Percentiles rank a stretch among this genome's conserved stretches.
Conservation (phyloP, 2,113 vertebrate genomes). For the Sitta europaea region DNA sequence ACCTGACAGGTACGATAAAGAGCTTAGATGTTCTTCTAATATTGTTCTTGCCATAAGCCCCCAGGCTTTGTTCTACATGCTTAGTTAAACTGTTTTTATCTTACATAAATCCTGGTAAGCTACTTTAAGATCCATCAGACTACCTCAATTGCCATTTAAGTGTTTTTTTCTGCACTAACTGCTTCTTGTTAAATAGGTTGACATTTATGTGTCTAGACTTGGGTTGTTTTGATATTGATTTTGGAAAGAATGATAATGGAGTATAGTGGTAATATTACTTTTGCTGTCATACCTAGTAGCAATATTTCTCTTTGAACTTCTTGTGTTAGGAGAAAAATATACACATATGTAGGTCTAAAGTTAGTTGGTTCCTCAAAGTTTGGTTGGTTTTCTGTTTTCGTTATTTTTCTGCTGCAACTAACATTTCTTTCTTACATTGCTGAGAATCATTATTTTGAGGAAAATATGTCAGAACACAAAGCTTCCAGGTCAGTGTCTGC, state of each 20-base stretch:
- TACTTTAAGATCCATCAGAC: constrained; percentile 84
- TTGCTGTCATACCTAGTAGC: constrained; percentile 39
- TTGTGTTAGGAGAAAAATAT: background rate
- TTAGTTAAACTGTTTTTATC: constrained; percentile 79
- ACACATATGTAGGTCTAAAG: background rate
- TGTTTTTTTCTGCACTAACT: constrained; percentile 79
- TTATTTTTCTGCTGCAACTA: background rate
- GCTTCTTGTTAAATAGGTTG: constrained; percentile 78
- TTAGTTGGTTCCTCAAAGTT: background rate
- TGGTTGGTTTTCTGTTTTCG: background rate
- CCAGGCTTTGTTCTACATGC: constrained; percentile 77
- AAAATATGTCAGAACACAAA: background rate
- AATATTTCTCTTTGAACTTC: constrained; percentile 36
- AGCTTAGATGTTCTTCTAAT: constrained; percentile 71
- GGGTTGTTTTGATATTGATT: constrained; percentile 75
- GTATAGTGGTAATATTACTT: constrained; percentile 40
- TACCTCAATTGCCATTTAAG: constrained; percentile 83
- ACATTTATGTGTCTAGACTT: constrained; percentile 80
- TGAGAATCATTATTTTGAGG: background rate
- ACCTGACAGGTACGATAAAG: constrained; percentile 77
- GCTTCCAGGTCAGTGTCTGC: background rate
- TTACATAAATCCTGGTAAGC: constrained; percentile 81
- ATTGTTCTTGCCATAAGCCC: constrained; percentile 76
- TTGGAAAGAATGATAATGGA: constrained; percentile 70
- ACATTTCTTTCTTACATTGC: background rate